Base-by-base conservation (phyloP, 2,797 vertebrate genomes). In the Synaphobranchus kaupii region DNA sequence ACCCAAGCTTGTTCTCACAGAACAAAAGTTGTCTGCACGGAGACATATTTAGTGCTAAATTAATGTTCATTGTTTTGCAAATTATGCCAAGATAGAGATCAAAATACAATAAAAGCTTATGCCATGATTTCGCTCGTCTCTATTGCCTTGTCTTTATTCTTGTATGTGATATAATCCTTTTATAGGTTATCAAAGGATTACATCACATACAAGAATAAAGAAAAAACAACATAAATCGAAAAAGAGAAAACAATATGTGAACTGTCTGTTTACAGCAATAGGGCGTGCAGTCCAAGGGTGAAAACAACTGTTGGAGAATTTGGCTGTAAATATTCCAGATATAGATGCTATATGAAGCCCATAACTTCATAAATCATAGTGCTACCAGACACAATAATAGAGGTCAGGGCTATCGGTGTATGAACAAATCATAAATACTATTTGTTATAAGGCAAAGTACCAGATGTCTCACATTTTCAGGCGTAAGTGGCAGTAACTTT, bases 301-400 rank as follows among this genome's bases (percentile, higher is more conserved):
- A 5, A 20, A 48, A 48, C 20, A 80, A 48, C 39, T 80, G 20
- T 47, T 80, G 7, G 4, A 80, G 20, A 52, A 13, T 31, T 84
- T 93, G 94, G 91, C 91, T 94, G 93, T 91, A 93, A 94, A 95
- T 94, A 94, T 93, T 92, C 90, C 89, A 89, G 90, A 90, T 92
- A 94, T 92, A 94, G 94, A 95, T 95, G 91, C 93, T 92, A 90
- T 90, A 93, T 88, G 86, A 92, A 81, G 76, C 88, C 92, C 92
- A 91, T 91, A 91, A 89, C 91, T 88, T 92, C 88, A 93, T 95
- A 94, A 95, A 95, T 95, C 92, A 93, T 90, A 91, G 89, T 50
- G 34, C 85, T 89, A 85, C 89, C 84, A 85, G 56, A 90, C 93
- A 94, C 92, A 92, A 93, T 92, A 95, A 94, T 93, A 93, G 91